Conservation (phyloP, 2,888 invertebrate genomes). For the Polydrusus tereticollis region DNA sequence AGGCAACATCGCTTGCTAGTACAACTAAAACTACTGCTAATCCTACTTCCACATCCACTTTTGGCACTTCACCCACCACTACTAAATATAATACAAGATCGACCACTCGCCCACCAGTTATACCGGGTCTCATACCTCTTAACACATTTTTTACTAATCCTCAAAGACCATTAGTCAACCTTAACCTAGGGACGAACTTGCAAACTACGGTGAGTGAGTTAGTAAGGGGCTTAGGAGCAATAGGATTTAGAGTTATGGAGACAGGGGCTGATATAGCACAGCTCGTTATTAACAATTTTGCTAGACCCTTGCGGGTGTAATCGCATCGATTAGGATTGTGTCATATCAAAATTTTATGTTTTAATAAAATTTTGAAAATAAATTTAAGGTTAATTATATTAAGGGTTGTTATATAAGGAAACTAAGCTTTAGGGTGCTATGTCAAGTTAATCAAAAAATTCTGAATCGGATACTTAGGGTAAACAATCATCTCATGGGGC, state of each 20-base stretch:
- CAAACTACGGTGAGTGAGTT: conserved; percentile 61
- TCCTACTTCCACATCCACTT: conserved; percentile 7
- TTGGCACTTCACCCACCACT: conserved; percentile 38
- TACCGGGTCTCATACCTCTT: conserved; percentile 42
- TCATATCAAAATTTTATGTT: conserved; percentile 13
- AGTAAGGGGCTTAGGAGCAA: conserved; percentile 56
- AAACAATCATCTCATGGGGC: too few species aligned
- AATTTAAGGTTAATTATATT: too few species aligned
- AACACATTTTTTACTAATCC: conserved; percentile 50
- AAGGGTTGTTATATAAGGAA: too few species aligned
- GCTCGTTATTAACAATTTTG: conserved; percentile 57
- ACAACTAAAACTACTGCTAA: conserved; percentile 41
- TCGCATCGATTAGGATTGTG: not conserved
- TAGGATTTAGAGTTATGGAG: conserved; percentile 60
- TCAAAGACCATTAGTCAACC: conserved; percentile 50
- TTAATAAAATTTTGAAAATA: not conserved
- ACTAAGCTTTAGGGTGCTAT: too few species aligned
- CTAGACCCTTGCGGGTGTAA: conserved; percentile 46
- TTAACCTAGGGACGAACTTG: conserved; percentile 54
- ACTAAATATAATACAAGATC: conserved; percentile 1
- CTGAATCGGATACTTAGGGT: too few species aligned
- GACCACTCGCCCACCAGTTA: conserved; percentile 2
- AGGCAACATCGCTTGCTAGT: conserved; percentile 16
- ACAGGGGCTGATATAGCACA: conserved; percentile 64
- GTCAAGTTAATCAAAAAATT: too few species aligned